A percentile compares a stretch with the other conserved stretches of the same genome.
Evolutionary conservation across 2,113 vertebrate genomes (phyloP).

Genomic region (Globicephala melas): DNA sequence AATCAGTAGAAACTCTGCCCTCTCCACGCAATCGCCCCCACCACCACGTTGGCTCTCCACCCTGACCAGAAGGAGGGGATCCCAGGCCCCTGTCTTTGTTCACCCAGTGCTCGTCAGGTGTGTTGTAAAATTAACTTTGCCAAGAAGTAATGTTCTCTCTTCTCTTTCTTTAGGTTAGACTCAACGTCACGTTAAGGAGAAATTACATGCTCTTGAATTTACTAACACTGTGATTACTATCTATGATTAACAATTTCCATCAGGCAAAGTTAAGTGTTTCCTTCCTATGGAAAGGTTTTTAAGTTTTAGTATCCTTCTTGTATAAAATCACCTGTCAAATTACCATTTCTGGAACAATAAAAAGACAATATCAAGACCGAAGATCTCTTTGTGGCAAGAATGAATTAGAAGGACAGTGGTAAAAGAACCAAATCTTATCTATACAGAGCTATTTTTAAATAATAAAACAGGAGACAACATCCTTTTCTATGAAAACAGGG

Average conservation of each 20-base stretch:
- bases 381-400: slow-evolving; percentile 73
- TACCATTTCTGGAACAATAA: slow-evolving; percentile 71
- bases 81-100: not conserved
- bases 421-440: slow-evolving; percentile 75
- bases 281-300: slow-evolving; percentile 74
- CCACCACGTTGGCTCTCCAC: not conserved
- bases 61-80: not conserved
- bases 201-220: slow-evolving; percentile 70
- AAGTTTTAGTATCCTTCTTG: slow-evolving; percentile 63
- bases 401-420: slow-evolving; percentile 64
- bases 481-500: slow-evolving; percentile 8
- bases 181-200: slow-evolving; percentile 58
- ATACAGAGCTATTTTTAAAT: slow-evolving; percentile 70
- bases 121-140: not conserved
- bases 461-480: slow-evolving; percentile 31
- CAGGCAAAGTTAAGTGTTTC: slow-evolving; percentile 69
- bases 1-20: not conserved
- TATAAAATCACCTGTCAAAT: slow-evolving; percentile 74
- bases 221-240: slow-evolving; percentile 75
- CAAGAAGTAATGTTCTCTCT: not conserved
- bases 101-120: not conserved
- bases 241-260: slow-evolving; percentile 73
- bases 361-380: slow-evolving; percentile 74
- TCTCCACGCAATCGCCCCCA: not conserved
- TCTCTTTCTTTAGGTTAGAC: not conserved